phyloP scores from a whole-genome alignment of 2,888 invertebrate species.

The Tortricodes alternella region DNA sequence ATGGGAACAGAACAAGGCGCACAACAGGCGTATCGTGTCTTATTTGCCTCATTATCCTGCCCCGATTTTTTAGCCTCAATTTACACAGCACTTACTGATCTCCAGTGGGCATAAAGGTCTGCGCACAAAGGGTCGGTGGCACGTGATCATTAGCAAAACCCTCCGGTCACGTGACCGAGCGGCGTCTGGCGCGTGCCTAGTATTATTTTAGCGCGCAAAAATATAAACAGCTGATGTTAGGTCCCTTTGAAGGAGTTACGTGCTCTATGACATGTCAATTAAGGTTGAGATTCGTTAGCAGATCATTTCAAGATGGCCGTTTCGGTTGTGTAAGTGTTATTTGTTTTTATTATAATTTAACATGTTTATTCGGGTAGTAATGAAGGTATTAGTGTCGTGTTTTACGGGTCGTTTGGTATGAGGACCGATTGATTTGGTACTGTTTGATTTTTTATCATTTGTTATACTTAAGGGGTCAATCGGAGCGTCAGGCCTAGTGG shows the following conservation, averaged over 20 bases:
- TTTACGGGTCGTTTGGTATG: conserved; percentile 38
- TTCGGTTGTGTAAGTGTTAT: conserved; percentile 47
- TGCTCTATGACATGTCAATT: too few relatives aligned
- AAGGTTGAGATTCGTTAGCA: too few relatives aligned
- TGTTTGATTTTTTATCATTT: conserved; percentile 8
- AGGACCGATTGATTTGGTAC: conserved; percentile 18
- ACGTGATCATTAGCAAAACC: conserved; percentile 67
- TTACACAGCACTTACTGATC: conserved; percentile 14
- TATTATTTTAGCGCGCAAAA: conserved; percentile 9
- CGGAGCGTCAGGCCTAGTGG: too few relatives aligned
- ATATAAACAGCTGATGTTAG: too few relatives aligned
- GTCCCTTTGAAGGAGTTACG: too few relatives aligned
- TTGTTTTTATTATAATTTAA: conserved; percentile 77
- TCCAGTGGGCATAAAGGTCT: conserved; percentile 7
- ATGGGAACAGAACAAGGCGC: too few relatives aligned
- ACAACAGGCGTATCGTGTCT: too few relatives aligned
- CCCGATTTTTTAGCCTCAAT: conserved; percentile 38
- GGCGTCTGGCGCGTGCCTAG: conserved; percentile 8
- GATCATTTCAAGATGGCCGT: too few relatives aligned
- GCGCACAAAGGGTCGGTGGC: conserved; percentile 38
- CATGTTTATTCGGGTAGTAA: conserved; percentile 57
- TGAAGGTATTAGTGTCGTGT: conserved; percentile 29
- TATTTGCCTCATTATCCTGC: too few relatives aligned
- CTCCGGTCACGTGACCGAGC: conserved; percentile 56
- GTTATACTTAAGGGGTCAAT: too few relatives aligned